phyloP scores from a whole-genome alignment of 2,888 invertebrate genomes.

The Lydus trimaculatus region DNA sequence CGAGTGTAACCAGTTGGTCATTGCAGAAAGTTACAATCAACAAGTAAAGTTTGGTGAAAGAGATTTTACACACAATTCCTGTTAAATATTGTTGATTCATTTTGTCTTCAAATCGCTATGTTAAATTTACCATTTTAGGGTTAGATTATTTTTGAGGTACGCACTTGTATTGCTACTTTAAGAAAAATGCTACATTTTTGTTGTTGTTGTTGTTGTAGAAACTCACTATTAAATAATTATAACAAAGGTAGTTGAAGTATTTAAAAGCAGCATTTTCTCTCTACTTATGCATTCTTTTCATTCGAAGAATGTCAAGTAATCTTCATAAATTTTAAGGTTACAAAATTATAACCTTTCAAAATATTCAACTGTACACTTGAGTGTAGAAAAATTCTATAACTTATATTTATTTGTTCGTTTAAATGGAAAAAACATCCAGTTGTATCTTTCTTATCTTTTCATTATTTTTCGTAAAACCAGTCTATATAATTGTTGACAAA shows the following conservation, averaged over 20 bases:
- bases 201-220: background rate
- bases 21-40: too few species aligned
- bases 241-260: background rate
- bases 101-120: too few species aligned
- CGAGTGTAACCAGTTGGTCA: too few species aligned
- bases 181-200: too few species aligned
- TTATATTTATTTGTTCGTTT: background rate
- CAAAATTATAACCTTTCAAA: background rate
- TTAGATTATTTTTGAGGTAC: too few species aligned
- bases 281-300: background rate
- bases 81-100: too few species aligned
- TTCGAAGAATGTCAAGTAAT: background rate
- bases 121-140: too few species aligned
- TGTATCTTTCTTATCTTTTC: background rate
- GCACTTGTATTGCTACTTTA: too few species aligned
- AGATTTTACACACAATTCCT: too few species aligned
- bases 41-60: too few species aligned
- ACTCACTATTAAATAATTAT: background rate
- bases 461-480: background rate
- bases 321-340: background rate
- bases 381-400: background rate
- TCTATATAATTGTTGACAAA: background rate
- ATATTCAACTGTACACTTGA: background rate
- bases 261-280: background rate
- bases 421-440: background rate